These are phyloP conservation scores for Rhadina sibilatrix DNA, from an alignment of 2,113 vertebrate species.

Conservation along the genomic window DNA sequence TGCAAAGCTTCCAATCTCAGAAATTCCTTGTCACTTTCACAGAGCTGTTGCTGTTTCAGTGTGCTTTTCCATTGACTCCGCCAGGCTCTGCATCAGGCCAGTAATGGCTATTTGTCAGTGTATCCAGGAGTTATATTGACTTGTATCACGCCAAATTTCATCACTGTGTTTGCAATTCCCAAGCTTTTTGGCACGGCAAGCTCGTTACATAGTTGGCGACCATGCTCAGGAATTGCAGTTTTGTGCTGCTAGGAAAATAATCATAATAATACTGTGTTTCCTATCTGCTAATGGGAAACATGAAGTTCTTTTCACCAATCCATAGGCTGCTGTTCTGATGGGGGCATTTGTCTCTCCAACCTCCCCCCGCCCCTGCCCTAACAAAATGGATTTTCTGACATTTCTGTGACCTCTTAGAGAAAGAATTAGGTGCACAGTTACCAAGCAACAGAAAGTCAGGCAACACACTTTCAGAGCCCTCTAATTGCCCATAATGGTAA, in stretches of 20 bases:
- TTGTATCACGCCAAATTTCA: conserved; percentile 24
- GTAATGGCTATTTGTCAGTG: conserved; percentile 1
- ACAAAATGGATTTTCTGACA: conserved; percentile 66
- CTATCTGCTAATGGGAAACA: background rate
- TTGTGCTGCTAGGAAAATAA: conserved; percentile 3
- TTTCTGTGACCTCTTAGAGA: conserved; percentile 74
- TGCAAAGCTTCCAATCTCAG: background rate
- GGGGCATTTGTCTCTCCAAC: background rate
- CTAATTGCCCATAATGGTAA: conserved; percentile 45
- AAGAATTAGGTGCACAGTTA: conserved; percentile 78
- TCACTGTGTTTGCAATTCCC: conserved; percentile 10
- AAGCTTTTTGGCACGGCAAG: background rate
- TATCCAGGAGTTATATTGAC: conserved; percentile 12
- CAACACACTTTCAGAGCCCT: conserved; percentile 56
- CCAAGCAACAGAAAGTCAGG: conserved; percentile 73
- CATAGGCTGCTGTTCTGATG: background rate
- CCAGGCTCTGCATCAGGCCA: background rate
- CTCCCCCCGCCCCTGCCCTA: background rate
- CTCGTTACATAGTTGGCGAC: background rate
- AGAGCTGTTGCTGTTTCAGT: background rate
- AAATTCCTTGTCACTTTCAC: background rate
- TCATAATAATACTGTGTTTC: background rate
- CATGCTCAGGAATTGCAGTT: background rate
- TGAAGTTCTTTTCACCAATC: conserved; percentile 20
- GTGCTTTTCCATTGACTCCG: background rate